Conservation (phyloP, 2,888 invertebrate species). For the Microplitis manilae region DNA sequence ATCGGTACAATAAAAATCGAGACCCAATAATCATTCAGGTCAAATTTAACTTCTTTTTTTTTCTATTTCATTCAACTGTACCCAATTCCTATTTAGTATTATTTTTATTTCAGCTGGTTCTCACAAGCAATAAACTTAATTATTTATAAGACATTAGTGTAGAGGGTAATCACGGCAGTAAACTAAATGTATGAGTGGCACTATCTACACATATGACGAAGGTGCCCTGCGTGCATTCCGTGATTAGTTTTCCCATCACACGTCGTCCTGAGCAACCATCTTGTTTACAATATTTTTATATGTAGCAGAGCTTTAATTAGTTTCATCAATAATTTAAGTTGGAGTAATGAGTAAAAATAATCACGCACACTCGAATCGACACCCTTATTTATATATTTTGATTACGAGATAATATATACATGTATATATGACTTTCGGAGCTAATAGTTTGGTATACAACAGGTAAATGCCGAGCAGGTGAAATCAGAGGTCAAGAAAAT, state of each 20-base stretch:
- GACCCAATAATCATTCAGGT: slow-evolving; percentile 30
- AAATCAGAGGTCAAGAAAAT: slow-evolving; percentile 34
- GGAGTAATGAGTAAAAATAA: neutral
- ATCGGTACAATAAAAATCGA: neutral
- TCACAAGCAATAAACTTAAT: too few species aligned
- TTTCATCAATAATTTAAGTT: neutral
- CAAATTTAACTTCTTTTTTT: neutral
- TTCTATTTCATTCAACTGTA: too few species aligned
- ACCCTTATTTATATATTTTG: too few species aligned
- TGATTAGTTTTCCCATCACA: slow-evolving; percentile 25
- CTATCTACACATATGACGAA: slow-evolving; percentile 8
- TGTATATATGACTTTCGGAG: slow-evolving; percentile 48
- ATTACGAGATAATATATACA: too few species aligned
- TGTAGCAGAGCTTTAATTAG: neutral
- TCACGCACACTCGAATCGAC: neutral
- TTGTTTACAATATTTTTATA: slow-evolving; percentile 9
- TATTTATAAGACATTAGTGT: too few species aligned
- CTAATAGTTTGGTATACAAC: slow-evolving; percentile 58
- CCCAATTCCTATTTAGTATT: too few species aligned
- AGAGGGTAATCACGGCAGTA: neutral
- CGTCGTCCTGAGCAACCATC: slow-evolving; percentile 32
- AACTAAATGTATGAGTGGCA: slow-evolving; percentile 11
- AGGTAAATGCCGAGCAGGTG: slow-evolving; percentile 61
- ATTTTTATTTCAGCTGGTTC: too few species aligned
- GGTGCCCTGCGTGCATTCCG: slow-evolving; percentile 28